Evolutionary conservation across 2,888 invertebrate species (phyloP), one percentile per base, ranked within the genome.

Genomic region (Augiades crinisus): DNA sequence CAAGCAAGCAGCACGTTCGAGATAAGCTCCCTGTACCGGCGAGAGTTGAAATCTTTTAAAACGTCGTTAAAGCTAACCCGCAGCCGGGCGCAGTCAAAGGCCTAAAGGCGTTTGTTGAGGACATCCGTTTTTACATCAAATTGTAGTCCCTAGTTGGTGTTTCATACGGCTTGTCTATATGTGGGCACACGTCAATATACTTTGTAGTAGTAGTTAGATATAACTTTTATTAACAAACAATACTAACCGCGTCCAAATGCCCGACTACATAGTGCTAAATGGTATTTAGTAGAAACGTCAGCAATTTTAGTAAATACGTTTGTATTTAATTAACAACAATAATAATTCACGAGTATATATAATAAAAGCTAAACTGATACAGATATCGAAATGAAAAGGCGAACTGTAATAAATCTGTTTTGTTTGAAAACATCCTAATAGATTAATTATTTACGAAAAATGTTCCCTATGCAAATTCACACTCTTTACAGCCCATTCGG

Each of bases 371-470:
- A n/a, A n/a, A n/a, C n/a, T n/a, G n/a, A n/a, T n/a, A n/a, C n/a
- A n/a, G n/a, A n/a, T n/a, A n/a, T n/a, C n/a, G n/a, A n/a, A n/a
- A n/a, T n/a, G n/a, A n/a, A n/a, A n/a, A n/a, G n/a, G n/a, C n/a
- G n/a, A n/a, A 27, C 24, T 27, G 10, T 2, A 10, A 27, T 30
- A 41, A 41, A 41, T 30, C n/a, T n/a, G n/a, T 16, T 41, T 30
- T 27, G 17, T 41, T 17, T 30, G 19, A 12, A 30, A 43, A 16
- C 17, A 7, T 1, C 30, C 10, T 31, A 30, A 43, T 43, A 19
- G 22, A 74, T 83, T 86, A 88, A 87, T 88, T 87, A 85, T 84
- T 88, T 84, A 83, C 81, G 86, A 84, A 85, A 85, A 85, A 87
- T 85, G 86, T 85, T 81, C 81, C 77, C 81, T 78, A 87, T 88